Evolutionary conservation across 2,888 invertebrate genomes (phyloP).

Genomic region (Elmis aenea): DNA sequence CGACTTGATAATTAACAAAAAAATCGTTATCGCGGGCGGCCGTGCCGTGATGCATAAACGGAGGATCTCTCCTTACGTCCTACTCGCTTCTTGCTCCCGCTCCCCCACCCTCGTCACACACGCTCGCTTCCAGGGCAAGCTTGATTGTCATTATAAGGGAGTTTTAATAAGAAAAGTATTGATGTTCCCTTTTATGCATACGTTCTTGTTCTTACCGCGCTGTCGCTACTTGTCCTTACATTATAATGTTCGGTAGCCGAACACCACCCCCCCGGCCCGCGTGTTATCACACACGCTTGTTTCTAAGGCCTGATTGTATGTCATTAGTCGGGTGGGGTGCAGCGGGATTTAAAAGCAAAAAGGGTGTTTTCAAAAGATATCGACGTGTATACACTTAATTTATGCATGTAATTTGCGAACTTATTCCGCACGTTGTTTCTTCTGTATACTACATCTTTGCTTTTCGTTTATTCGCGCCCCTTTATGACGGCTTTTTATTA

Average conservation of each 20-base stretch:
- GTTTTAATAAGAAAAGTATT: slow-evolving; percentile 49
- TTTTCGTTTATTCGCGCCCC: too few species aligned
- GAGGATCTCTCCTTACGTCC: slow-evolving; percentile 38
- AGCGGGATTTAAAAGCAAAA: too few species aligned
- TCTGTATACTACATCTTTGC: too few species aligned
- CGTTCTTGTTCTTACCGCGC: slow-evolving; percentile 45
- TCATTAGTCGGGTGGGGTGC: slow-evolving; percentile 23
- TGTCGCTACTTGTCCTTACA: slow-evolving; percentile 24
- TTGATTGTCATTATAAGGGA: slow-evolving; percentile 48
- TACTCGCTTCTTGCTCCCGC: slow-evolving; percentile 20
- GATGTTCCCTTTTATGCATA: slow-evolving; percentile 48
- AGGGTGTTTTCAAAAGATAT: slow-evolving; percentile 19
- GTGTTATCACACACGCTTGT: slow-evolving; percentile 22
- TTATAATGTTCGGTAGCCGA: slow-evolving; percentile 17
- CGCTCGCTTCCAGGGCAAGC: slow-evolving; percentile 38
- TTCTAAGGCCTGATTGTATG: slow-evolving; percentile 21
- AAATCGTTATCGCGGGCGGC: slow-evolving; percentile 49
- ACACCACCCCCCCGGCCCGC: slow-evolving; percentile 27
- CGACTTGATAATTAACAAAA: slow-evolving; percentile 51
- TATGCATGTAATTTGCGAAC: too few species aligned
- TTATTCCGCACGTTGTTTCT: slow-evolving; percentile 12
- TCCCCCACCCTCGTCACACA: slow-evolving; percentile 26
- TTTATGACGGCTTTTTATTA: too few species aligned
- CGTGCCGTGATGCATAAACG: slow-evolving; percentile 46
- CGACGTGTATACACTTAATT: too few species aligned